Evolutionary conservation across 2,888 invertebrate genomes (phyloP).

Genomic region (Aphrophora alni): DNA sequence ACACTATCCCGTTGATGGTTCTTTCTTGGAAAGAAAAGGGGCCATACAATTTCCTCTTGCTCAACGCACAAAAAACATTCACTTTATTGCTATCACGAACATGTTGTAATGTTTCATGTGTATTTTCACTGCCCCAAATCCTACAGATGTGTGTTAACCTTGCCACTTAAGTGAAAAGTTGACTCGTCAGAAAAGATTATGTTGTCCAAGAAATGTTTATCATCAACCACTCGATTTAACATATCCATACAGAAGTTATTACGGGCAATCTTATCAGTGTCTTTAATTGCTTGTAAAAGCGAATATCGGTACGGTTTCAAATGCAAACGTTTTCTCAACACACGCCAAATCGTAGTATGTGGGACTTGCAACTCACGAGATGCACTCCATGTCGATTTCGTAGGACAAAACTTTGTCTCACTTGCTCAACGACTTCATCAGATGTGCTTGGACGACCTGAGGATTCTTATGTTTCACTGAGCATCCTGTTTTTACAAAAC

Average conservation of each 20-base stretch:
- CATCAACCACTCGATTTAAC: not conserved
- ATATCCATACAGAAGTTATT: not conserved
- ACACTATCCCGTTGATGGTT: no score
- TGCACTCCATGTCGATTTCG: not conserved
- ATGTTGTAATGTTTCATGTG: not conserved
- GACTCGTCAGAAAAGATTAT: constrained; percentile 5
- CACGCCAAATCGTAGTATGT: not conserved
- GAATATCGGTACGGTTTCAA: not conserved
- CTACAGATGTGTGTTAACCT: not conserved
- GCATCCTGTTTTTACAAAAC: no score
- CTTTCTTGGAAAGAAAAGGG: no score
- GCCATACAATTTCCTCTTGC: no score
- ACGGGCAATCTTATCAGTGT: constrained; percentile 6
- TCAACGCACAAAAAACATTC: constrained; percentile 1
- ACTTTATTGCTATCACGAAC: constrained; percentile 9
- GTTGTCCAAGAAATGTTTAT: constrained; percentile 2
- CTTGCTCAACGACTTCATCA: no score
- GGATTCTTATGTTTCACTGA: no score
- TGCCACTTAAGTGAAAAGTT: not conserved
- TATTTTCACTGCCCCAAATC: constrained; percentile 11
- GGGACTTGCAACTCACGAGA: not conserved
- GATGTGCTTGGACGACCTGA: no score
- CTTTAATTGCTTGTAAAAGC: not conserved
- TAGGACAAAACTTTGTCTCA: no score
- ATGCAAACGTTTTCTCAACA: not conserved